A percentile compares a stretch with the other conserved stretches of the same genome.
Evolutionary conservation across 2,888 invertebrate species (phyloP).

Genomic region (Brachyopa scutellaris): DNA sequence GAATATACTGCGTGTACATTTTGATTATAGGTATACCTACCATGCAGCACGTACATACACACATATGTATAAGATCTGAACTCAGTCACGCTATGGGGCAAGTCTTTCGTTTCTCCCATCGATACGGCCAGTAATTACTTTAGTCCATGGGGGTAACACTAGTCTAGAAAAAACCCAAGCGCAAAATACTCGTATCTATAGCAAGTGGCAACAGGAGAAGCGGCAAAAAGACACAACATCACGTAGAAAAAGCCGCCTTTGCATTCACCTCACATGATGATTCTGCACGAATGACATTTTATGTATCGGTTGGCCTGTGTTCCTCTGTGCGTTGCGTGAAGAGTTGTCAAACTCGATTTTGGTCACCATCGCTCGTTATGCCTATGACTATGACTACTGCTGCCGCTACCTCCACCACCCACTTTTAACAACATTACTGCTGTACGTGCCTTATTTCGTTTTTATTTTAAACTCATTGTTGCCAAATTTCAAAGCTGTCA

Average conservation of each 20-base stretch:
- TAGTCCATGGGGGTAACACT: slow-evolving; percentile 34
- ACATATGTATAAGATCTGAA: slow-evolving; percentile 39
- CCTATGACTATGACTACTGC: background rate
- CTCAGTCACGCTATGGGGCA: slow-evolving; percentile 54
- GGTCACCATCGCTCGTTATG: slow-evolving; percentile 21
- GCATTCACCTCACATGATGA: slow-evolving; percentile 59
- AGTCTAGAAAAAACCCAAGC: slow-evolving; percentile 14
- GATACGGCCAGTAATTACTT: slow-evolving; percentile 35
- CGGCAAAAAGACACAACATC: slow-evolving; percentile 44
- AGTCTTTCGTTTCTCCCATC: slow-evolving; percentile 14
- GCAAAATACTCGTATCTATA: too few species aligned
- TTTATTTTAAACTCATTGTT: slow-evolving; percentile 46
- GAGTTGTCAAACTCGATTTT: slow-evolving; percentile 56
- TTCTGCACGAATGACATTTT: slow-evolving; percentile 63
- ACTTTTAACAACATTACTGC: slow-evolving; percentile 24
- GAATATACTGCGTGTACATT: too few species aligned
- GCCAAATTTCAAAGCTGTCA: slow-evolving; percentile 57
- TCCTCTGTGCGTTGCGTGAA: slow-evolving; percentile 41
- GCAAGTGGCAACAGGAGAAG: slow-evolving; percentile 14
- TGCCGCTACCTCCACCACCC: background rate
- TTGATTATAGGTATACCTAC: too few species aligned
- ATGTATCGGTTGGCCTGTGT: slow-evolving; percentile 20
- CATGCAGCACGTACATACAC: slow-evolving; percentile 38
- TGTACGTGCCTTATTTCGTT: slow-evolving; percentile 36
- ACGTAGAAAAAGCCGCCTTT: slow-evolving; percentile 55